Evolutionary conservation across 2,113 vertebrate genomes (phyloP), one percentile per base, ranked within the genome.

Genomic region (Galemys pyrenaicus): DNA sequence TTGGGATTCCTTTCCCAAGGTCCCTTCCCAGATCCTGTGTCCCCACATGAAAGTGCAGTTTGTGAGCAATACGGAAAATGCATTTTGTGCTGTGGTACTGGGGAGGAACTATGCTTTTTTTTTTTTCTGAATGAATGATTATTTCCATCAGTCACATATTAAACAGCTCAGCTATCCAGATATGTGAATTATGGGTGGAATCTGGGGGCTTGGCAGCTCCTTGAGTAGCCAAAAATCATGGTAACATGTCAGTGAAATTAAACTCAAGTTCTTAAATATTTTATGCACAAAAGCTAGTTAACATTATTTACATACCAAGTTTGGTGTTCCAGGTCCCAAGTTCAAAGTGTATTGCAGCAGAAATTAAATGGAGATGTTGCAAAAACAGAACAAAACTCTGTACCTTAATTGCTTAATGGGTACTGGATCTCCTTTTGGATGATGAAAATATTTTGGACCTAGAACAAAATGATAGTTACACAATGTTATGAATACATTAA

Each of bases 151-250:
- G n/a, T 89, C 35, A 54, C 41, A 19, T 58, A 75, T 62, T 71
- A 79, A 91, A 87, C 26, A 64, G 85, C 19, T 95, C 68, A 73
- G 2, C 62, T 54, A 56, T 58, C 70, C 26, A 58, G 26, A 96
- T 67, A 20, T 70, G 6, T 95, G 26, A 82, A 10, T 28, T 67
- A 2, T 30, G 15, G 30, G 9, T 17, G 24, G 54, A 70, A 11
- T n/a, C 8, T 7, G 65, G 30, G 12, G 35, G 4, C 5, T n/a
- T 46, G 16, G 51, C 44, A 73, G 1, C 20, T 84, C 49, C 51
- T 39, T 46, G 22, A 81, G 26, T 6, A 91, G 41, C 58, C 46
- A 35, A n/a, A 93, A 77, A 10, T 81, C 9, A 4, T 71, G 35
- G 11, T 70, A 44, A 68, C 15, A 0, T 51, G 56, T 94, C 51